Base-by-base conservation (phyloP, 2,113 vertebrate genomes). In the Vidua chalybeata region DNA sequence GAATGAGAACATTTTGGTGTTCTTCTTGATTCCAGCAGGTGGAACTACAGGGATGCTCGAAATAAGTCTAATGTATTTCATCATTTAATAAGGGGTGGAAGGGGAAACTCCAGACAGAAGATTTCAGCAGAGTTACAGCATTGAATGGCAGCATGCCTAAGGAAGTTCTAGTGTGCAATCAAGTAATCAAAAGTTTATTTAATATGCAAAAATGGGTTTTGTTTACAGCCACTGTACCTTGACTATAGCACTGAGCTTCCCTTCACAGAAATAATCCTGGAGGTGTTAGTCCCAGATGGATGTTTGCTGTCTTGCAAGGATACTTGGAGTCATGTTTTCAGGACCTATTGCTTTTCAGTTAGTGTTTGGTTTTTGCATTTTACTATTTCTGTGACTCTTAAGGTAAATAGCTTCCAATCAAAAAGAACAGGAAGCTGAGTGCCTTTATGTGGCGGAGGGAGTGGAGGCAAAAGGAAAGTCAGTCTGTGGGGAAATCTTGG, bases 1-100 rank as follows among this genome's bases (percentile, higher is more conserved):
- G 43, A 39, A 5, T 21, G 61, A 43, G n/a, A 45, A 46, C 0
- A 0, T n/a, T 73, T 37, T 67, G 48, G 5, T 76, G 5, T 96
- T 96, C 43, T 61, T 69, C 43, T 39, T 69, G 9, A 12, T 84
- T 91, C 91, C 92, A 90, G 87, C 80, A 94, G 88, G 77, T 96
- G 81, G 85, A 80, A 95, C 43, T 74, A 28, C 22, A 24, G 74
- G 43, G 33, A 51, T 77, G 35, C 68, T 90, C 0, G 0, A 54
- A 71, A 6, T 58, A 67, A 41, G 21, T 41, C 28, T 49, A 2
- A 33, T 23, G 31, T 35, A 21, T 90, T 87, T 93, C n/a, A 72
- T 90, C 49, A 58, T 33, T 91, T 78, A 18, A 9, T 33, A 20
- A 64, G 7, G 19, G 5, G 0, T 71, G 45, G 35, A 81, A 10